These are phyloP conservation scores for Tholera decimalis DNA, from an alignment of 2,888 invertebrate species.

Conservation along the genomic window DNA sequence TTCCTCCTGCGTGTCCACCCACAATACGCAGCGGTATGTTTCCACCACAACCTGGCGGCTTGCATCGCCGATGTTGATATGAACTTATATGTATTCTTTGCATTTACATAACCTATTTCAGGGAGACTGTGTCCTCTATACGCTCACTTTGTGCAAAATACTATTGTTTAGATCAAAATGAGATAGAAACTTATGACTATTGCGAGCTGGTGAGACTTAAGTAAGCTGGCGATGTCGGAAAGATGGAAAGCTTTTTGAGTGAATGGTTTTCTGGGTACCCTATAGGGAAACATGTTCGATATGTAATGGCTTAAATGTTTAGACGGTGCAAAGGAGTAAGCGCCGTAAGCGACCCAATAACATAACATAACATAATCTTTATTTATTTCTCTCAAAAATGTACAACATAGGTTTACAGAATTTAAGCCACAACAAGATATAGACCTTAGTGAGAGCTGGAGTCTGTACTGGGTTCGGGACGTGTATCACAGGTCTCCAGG, in stretches of 20 bases:
- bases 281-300: too few species aligned
- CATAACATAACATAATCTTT: too few species aligned
- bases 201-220: slow-evolving; percentile 21
- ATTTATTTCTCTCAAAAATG: too few species aligned
- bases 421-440: too few species aligned
- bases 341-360: too few species aligned
- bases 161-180: slow-evolving; percentile 56
- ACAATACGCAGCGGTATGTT: slow-evolving; percentile 65
- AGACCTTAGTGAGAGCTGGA: too few species aligned
- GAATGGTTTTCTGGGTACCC: too few species aligned
- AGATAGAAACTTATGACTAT: slow-evolving; percentile 49
- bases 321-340: too few species aligned
- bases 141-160: slow-evolving; percentile 54
- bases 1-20: neutral
- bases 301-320: too few species aligned
- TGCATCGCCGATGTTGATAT: slow-evolving; percentile 81
- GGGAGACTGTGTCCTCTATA: slow-evolving; percentile 62
- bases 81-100: slow-evolving; percentile 81
- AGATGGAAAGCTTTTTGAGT: neutral
- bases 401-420: too few species aligned
- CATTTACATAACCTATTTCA: slow-evolving; percentile 85
- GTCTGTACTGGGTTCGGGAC: too few species aligned
- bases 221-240: slow-evolving; percentile 9
- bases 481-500: too few species aligned
- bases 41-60: slow-evolving; percentile 74